Evolutionary conservation across 1,140 invertebrate species (phyloP), one percentile per base, ranked within the genome.

Genomic region (Aphaenogaster floridana): DNA sequence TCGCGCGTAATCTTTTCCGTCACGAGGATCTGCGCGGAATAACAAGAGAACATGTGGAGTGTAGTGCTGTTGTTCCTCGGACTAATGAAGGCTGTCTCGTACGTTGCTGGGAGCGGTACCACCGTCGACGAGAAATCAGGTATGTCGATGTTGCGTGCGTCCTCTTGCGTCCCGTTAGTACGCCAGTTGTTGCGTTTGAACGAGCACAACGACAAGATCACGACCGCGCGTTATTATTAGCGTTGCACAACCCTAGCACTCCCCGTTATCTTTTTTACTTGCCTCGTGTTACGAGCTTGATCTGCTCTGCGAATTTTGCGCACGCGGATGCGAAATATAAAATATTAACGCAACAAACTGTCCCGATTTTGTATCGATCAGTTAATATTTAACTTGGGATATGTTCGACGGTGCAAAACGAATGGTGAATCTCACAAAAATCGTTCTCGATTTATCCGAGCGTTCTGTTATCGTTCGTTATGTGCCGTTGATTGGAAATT

Each of bases 31-130:
- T 77, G 69, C 90, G 36, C 63, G 81, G 81, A 88, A 87, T 57
- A 91, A 88, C 66, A 86, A 92, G 87, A 86, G 92, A 94, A 94
- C 90, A 95, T 95, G 94, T 94, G 94, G 94, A 94, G 91, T 93
- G 86, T 93, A 92, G 91, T 94, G 92, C 85, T 94, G 74, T 91
- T 94, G 74, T 91, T 95, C 64, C 88, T 94, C 87, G 93, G 92
- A 93, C 91, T 95, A 88, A 92, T 91, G 71, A 92, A 93, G 81
- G 91, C 92, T 57, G 87, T 86, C 66, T 91, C 85, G 69, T 91
- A 92, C 86, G 91, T 90, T 81, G 91, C 90, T 50, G 92, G 89
- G 17, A 91, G 50, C 54, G 57, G 69, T 72, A 48, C 57, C 39
- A 87, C 68, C 48, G 88, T 79, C 83, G 86, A 86, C 66, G 92